phyloP scores from a whole-genome alignment of 2,888 invertebrate genomes.

The Sarcophaga subvicina region DNA sequence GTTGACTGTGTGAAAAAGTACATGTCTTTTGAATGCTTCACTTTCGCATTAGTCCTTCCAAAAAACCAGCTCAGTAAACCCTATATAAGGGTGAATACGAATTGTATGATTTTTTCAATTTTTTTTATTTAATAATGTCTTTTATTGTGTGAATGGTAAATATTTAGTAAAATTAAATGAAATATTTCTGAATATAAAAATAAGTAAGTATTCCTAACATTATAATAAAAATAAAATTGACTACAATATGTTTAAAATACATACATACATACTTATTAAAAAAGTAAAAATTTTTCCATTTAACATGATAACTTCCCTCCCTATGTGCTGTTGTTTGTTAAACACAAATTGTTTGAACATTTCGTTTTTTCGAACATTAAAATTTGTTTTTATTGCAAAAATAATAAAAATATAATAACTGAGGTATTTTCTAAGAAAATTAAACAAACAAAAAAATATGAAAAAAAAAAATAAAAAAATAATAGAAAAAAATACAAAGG shows the following conservation, averaged over 20 bases:
- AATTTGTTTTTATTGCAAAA: conserved; percentile 51
- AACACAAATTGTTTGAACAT: not conserved
- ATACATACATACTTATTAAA: not conserved
- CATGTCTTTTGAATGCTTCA: too few relatives aligned
- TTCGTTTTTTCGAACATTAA: conserved; percentile 16
- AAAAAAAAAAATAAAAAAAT: not conserved
- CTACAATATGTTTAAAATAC: not conserved
- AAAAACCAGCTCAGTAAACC: too few relatives aligned
- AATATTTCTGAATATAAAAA: not conserved
- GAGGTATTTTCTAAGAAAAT: not conserved
- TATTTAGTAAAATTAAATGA: too few relatives aligned
- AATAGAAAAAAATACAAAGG: too few relatives aligned
- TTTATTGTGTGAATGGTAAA: too few relatives aligned
- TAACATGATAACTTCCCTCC: not conserved
- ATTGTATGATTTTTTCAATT: too few relatives aligned
- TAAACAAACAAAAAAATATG: not conserved
- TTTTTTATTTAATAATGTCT: too few relatives aligned
- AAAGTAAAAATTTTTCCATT: not conserved
- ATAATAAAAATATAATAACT: conserved; percentile 35
- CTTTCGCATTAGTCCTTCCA: too few relatives aligned
- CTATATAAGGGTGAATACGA: too few relatives aligned
- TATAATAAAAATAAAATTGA: conserved; percentile 13
- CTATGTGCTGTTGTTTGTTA: not conserved
- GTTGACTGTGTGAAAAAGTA: too few relatives aligned
- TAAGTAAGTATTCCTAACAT: not conserved